Evolutionary conservation across 1,140 invertebrate species (phyloP).

Genomic region (Formica exsecta): DNA sequence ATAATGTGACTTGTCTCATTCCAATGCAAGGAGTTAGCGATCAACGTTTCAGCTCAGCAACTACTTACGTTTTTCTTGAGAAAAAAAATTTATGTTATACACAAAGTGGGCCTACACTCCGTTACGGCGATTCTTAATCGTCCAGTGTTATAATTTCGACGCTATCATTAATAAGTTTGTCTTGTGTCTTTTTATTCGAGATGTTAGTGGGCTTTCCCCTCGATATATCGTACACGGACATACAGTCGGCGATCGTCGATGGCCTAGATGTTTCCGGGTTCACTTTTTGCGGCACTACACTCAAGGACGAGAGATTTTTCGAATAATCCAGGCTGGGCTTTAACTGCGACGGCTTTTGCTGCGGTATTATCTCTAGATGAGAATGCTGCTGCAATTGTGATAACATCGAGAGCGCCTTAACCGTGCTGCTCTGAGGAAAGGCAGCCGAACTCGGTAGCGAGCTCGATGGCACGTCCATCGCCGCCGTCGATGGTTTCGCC

Average conservation of each 20-base stretch:
- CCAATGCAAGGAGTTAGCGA: not conserved
- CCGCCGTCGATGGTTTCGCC: slow-evolving; percentile 54
- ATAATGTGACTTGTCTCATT: not conserved
- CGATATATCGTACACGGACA: slow-evolving; percentile 78
- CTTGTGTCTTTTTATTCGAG: slow-evolving; percentile 60
- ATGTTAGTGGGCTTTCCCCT: slow-evolving; percentile 68
- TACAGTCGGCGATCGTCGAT: slow-evolving; percentile 65
- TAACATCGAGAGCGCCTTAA: slow-evolving; percentile 79
- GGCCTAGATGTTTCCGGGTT: slow-evolving; percentile 62
- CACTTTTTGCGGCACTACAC: slow-evolving; percentile 74
- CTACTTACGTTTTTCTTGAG: not conserved
- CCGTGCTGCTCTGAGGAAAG: slow-evolving; percentile 60
- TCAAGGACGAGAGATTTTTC: slow-evolving; percentile 75
- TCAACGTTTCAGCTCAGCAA: too few species aligned
- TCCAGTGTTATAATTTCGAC: slow-evolving; percentile 85
- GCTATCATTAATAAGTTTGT: slow-evolving; percentile 78
- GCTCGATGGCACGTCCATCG: slow-evolving; percentile 63
- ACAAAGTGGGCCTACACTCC: not conserved
- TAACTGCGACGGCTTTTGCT: slow-evolving; percentile 69
- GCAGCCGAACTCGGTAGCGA: slow-evolving; percentile 41
- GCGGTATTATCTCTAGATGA: slow-evolving; percentile 88
- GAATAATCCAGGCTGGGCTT: slow-evolving; percentile 74
- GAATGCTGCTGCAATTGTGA: slow-evolving; percentile 89
- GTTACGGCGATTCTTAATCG: slow-evolving; percentile 75
- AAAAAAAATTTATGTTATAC: not conserved